Percentiles rank a stretch among this genome's conserved stretches.
Evolutionary conservation across 35 echinoderm and acorn worm species (phyloP).

Genomic region (Apostichopus californicus): DNA sequence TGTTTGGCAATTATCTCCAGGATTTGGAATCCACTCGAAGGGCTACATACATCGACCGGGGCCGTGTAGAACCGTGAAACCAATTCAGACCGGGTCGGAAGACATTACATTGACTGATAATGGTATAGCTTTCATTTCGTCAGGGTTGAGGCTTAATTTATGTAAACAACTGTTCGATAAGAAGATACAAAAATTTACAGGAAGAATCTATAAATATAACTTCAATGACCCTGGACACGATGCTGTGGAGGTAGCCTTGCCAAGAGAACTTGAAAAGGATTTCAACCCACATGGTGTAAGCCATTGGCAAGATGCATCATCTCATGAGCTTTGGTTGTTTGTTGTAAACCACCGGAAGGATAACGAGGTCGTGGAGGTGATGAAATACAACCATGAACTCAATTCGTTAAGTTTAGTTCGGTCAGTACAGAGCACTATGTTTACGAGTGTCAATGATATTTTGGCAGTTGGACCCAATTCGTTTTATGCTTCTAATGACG

Average conservation of each 20-base stretch:
- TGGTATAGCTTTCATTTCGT: slow-evolving; percentile 57
- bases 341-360: slow-evolving; percentile 24
- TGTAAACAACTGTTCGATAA: too few species aligned
- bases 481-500: slow-evolving; percentile 38
- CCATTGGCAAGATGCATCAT: not conserved
- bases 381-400: not conserved
- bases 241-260: slow-evolving; percentile 19
- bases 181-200: not conserved
- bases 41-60: slow-evolving; percentile 14
- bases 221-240: not conserved
- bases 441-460: slow-evolving; percentile 35
- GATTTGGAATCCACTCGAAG: not conserved
- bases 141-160: not conserved
- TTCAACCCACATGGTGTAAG: slow-evolving; percentile 35
- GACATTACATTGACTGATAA: slow-evolving; percentile 37
- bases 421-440: not conserved
- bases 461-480: slow-evolving; percentile 23
- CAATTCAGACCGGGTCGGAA: slow-evolving; percentile 22
- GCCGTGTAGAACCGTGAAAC: slow-evolving; percentile 1
- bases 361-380: not conserved
- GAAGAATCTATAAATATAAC: slow-evolving; percentile 32
- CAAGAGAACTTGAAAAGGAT: not conserved
- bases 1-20: not conserved
- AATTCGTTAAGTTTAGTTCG: slow-evolving; percentile 8
- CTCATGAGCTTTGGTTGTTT: slow-evolving; percentile 14